Base-by-base conservation (phyloP, 1,140 invertebrate genomes). In the Sitophilus oryzae region DNA sequence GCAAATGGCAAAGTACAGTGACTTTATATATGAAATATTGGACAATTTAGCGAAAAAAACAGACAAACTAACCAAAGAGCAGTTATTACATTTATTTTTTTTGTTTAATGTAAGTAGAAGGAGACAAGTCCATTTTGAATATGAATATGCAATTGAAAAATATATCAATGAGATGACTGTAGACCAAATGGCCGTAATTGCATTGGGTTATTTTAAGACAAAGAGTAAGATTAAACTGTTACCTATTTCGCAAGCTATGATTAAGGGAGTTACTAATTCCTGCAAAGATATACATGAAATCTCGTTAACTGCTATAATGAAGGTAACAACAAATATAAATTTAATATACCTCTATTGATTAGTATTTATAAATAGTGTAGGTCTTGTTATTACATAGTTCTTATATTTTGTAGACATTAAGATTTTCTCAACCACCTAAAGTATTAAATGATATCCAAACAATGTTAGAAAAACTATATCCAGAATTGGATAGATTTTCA, bases 201-300 rank as follows among this genome's bases (percentile, higher is more conserved):
- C 75, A 11, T 74, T 83, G 69, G 78, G 77, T 0, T 84, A 80
- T 62, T 82, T 82, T 52, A 82, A 83, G 69, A 78, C 74, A 1
- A 69, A 80, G 56, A 78, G 69, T 0, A 70, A 52, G n/a, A 74
- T 84, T n/a, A 68, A 65, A 51, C 72, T 74, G 64, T 20, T 58
- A 0, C 34, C 62, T 0, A 61, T 83, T 14, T 3, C 79, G 1
- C 8, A 57, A 8, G 63, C 68, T 20, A 69, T 84, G 9, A 70
- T 78, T 1, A 18, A 60, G 2, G 73, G 68, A 47, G 52, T 76
- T 2, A 62, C 59, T 6, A 41, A 63, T 2, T 58, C 76, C 19
- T 52, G 76, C 15, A 53, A 74, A 5, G 62, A 15, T 6, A 63
- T 82, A 0, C 67, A 78, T 57, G 75, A 78, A 45, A 75, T 78